phyloP scores from a whole-genome alignment of 1,140 invertebrate species.

The Drosophila triauraria region DNA sequence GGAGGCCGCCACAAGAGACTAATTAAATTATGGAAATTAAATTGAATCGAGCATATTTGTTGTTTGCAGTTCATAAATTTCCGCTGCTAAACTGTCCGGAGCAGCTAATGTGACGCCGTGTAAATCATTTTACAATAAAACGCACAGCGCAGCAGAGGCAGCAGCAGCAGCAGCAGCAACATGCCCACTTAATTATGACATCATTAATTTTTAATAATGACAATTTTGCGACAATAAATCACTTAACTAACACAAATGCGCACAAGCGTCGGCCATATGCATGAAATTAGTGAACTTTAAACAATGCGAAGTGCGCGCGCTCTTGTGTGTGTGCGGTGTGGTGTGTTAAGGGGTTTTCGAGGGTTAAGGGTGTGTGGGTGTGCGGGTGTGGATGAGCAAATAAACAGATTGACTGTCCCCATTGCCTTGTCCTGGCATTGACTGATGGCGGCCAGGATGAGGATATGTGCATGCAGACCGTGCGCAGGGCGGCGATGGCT shows the following conservation, averaged over 20 bases:
- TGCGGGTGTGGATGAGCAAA: constrained; percentile 49
- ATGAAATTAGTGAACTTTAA: constrained; percentile 74
- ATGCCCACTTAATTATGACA: constrained; percentile 78
- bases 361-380: constrained; percentile 7
- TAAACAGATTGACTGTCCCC: constrained; percentile 75
- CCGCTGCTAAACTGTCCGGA: constrained; percentile 57
- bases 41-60: constrained; percentile 73
- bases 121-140: constrained; percentile 81
- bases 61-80: constrained; percentile 76
- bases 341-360: neutral
- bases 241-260: constrained; percentile 73
- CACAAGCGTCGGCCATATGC: constrained; percentile 38
- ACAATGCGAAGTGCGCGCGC: constrained; percentile 37
- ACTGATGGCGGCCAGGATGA: constrained; percentile 54
- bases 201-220: constrained; percentile 83
- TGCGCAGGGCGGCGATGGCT: neutral
- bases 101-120: constrained; percentile 50
- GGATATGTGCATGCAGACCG: constrained; percentile 26
- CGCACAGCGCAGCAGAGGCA: constrained; percentile 39
- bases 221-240: constrained; percentile 83
- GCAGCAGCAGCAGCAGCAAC: constrained; percentile 16
- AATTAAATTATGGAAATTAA: constrained; percentile 77
- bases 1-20: constrained; percentile 42
- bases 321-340: constrained; percentile 7
- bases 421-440: constrained; percentile 69